phyloP scores from a whole-genome alignment of 2,888 invertebrate species.

The Mellilla xanthometata region DNA sequence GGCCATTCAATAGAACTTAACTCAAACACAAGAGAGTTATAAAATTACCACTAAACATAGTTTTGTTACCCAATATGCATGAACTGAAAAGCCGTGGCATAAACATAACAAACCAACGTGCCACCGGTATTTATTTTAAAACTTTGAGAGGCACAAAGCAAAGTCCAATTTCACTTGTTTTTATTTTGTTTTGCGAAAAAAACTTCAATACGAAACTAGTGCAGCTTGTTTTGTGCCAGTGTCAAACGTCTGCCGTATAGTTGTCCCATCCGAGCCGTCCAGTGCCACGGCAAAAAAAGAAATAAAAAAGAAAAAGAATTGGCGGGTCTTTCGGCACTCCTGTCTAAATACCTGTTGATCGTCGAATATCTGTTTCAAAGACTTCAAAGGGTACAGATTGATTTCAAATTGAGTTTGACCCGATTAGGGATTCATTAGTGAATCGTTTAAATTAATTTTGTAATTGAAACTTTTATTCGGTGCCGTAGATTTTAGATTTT shows the following conservation, averaged over 20 bases:
- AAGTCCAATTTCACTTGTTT: constrained; percentile 21
- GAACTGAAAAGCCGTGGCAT: background rate
- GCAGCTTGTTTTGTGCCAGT: constrained; percentile 48
- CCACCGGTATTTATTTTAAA: constrained; percentile 10
- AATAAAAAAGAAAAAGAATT: constrained; percentile 8
- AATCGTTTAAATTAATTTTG: constrained; percentile 26
- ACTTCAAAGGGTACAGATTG: constrained; percentile 23
- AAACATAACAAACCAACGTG: background rate
- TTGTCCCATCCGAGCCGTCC: constrained; percentile 27
- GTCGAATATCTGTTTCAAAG: constrained; percentile 21
- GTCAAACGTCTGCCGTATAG: constrained; percentile 46
- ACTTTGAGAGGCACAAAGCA: constrained; percentile 16
- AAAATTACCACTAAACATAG: too few species aligned
- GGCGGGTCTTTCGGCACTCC: constrained; percentile 10
- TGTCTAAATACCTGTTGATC: constrained; percentile 29
- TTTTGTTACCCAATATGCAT: too few species aligned
- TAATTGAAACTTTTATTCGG: constrained; percentile 26
- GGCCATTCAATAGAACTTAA: too few species aligned
- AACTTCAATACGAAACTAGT: constrained; percentile 25
- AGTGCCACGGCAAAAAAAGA: constrained; percentile 15
- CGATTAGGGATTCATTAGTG: constrained; percentile 25
- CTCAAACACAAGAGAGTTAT: too few species aligned
- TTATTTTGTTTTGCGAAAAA: constrained; percentile 23
- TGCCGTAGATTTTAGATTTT: background rate
- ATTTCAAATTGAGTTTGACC: constrained; percentile 29